Base-by-base conservation (phyloP, 1,140 invertebrate species). In the Zaprionus ornatus region DNA sequence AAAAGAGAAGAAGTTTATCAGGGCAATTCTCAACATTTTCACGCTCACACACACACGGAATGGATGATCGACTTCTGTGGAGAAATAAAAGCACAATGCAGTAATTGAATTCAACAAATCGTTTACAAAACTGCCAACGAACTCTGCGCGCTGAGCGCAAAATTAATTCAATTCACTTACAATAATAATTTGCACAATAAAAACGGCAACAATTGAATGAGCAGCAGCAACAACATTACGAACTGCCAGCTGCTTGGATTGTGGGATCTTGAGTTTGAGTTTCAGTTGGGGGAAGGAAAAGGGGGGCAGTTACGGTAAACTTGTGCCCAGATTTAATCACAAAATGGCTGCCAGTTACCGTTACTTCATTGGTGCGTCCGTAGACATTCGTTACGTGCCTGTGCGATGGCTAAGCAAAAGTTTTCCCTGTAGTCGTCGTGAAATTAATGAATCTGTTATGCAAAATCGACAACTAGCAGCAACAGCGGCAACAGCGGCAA, bases 181-280 rank as follows among this genome's bases (percentile, higher is more conserved):
- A 88, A 90, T 88, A 88, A 88, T 88, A 88, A 90, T 88, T 88
- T 90, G 85, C 85, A 85, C 85, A 88, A 88, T 88, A 88, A 88
- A 85, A 88, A 84, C 71, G 71, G 74, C 78, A 88, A 90, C 77
- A 90, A 87, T 80, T 88, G 77, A 69, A 62, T 71, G 74, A 61
- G 52, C 29, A 32, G 15, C 59, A 74, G 27, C 45, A 60, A 19
- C 25, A 54, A 23, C 40, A 67, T 40, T n/a, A 57, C 48, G 32
- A 57, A 48, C 32, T 25, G 25, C 35, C 74, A 77, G 68, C 59
- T 73, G 70, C 23, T 62, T 57, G 37, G 29, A 57, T 68, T 56
- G 59, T 19, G 17, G 21, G 13, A 61, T 52, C 60, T 45, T 21
- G 42, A 27, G 66, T 59, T 59, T 59, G 13, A n/a, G 62, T 55